phyloP scores from a whole-genome alignment of 2,888 invertebrate species.

The Notodonta ziczac region DNA sequence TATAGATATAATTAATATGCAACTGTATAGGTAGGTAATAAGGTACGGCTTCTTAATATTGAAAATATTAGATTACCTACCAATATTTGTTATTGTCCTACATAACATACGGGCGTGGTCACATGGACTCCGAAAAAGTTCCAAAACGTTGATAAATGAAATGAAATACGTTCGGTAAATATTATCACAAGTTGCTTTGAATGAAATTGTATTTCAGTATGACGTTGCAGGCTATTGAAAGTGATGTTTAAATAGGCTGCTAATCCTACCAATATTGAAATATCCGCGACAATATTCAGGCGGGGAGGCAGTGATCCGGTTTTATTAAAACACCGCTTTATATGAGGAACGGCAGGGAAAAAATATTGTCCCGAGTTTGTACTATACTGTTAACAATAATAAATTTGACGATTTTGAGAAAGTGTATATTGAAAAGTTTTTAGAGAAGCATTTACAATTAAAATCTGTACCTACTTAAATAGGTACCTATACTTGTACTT shows the following conservation, averaged over 20 bases:
- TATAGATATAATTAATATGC: too few relatives aligned
- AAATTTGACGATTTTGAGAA: constrained; percentile 33
- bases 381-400: constrained; percentile 49
- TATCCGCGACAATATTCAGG: constrained; percentile 82
- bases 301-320: constrained; percentile 74
- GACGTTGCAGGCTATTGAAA: constrained; percentile 71
- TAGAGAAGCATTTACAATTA: background rate
- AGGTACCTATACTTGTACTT: too few relatives aligned
- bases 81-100: background rate
- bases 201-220: constrained; percentile 80
- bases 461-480: too few relatives aligned
- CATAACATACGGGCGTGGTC: constrained; percentile 3
- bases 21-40: too few relatives aligned
- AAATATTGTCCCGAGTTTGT: constrained; percentile 57
- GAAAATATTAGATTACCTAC: too few relatives aligned
- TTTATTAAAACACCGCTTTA: constrained; percentile 81
- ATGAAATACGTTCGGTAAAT: constrained; percentile 78
- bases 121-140: constrained; percentile 16
- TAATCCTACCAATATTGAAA: constrained; percentile 84
- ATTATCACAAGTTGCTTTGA: constrained; percentile 71
- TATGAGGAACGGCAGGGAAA: constrained; percentile 62
- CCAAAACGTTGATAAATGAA: constrained; percentile 42
- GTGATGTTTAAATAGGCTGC: constrained; percentile 81
- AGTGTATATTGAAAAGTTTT: constrained; percentile 19
- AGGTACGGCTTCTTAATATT: too few relatives aligned